Evolutionary conservation across 2,797 vertebrate species (phyloP), one percentile per base, ranked within the genome.

Genomic region (Amblyopsis hoosieri): DNA sequence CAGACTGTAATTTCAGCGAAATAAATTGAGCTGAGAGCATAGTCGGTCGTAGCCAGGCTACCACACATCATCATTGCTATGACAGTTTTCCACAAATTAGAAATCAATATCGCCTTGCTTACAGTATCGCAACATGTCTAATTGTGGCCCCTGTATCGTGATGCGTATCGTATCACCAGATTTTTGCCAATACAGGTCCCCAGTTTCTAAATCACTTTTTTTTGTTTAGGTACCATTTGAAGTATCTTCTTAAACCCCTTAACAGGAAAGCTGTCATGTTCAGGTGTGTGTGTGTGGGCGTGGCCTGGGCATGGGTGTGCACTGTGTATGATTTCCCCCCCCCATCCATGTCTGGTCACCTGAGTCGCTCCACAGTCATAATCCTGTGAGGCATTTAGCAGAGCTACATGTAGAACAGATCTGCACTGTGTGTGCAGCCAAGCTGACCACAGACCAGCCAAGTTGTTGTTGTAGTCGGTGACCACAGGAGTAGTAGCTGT

Each of bases 381-480:
- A 90, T 92, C 85, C 85, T 56, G 59, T 87, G 82, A 86, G 78
- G 72, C 71, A 72, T 86, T 74, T 67, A 57, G 57, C 8, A 12
- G 70, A 68, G 81, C 69, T 58, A 54, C 15, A 78, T 57, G 13
- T 60, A 64, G 59, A 53, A 74, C 79, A 80, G 54, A 64, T 58
- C 57, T 73, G 45, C 15, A 56, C 67, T 65, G 52, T 50, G 31
- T 47, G 48, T 49, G 48, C 37, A 67, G 42, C 59, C 49, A 66
- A 57, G 73, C 64, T 62, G 55, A 47, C 64, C 42, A 62, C 66
- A 59, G 55, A 61, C 47, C 66, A 9, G 12, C 42, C 17, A 17
- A 57, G 33, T 17, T 60, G 66, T 58, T 74, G 63, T 45, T 45
- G 62, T 53, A 33, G 54, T 55, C n/a, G 23, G 3, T 19, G 12